These are phyloP conservation scores for Parapristionchus giblindavisi DNA, from an alignment of 2,888 invertebrate genomes.

Conservation along the genomic window DNA sequence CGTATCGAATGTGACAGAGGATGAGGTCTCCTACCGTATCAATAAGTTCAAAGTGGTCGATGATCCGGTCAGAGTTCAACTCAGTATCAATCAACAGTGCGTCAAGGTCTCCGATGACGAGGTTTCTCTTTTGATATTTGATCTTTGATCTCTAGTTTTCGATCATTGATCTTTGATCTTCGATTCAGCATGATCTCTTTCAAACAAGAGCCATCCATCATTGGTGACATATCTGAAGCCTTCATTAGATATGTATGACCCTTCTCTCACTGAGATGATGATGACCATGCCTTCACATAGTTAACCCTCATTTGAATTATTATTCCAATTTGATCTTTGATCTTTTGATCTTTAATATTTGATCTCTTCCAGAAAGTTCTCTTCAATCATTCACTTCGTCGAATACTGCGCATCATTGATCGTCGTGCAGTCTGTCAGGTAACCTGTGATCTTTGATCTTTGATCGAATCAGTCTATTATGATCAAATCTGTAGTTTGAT, in stretches of 20 bases:
- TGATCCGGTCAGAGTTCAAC: constrained; percentile 18
- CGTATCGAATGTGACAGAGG: constrained; percentile 12
- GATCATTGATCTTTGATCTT: too few relatives aligned
- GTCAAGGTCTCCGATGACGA: constrained; percentile 32
- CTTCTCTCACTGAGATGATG: too few relatives aligned
- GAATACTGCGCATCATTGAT: not conserved
- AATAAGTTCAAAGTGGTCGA: constrained; percentile 7
- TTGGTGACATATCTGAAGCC: not conserved
- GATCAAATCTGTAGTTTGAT: constrained; percentile 1
- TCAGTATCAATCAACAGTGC: constrained; percentile 29
- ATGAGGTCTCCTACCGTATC: constrained; percentile 16
- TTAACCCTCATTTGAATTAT: too few relatives aligned
- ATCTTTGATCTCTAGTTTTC: not conserved
- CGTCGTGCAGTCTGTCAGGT: not conserved
- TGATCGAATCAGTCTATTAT: constrained; percentile 1
- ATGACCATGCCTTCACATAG: too few relatives aligned
- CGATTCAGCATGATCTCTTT: too few relatives aligned
- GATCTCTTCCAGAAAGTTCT: constrained; percentile 5
- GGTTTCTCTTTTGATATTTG: constrained; percentile 1
- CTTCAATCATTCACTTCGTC: constrained; percentile 7
- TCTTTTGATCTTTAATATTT: too few relatives aligned
- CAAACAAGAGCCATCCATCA: constrained; percentile 32
- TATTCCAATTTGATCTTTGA: too few relatives aligned
- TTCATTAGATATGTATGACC: too few relatives aligned
- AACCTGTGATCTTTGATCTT: constrained; percentile 23